A percentile compares a stretch with the other conserved stretches of the same genome.
phyloP scores from a whole-genome alignment of 1,140 invertebrate species.

The Drosophila ogumai region DNA sequence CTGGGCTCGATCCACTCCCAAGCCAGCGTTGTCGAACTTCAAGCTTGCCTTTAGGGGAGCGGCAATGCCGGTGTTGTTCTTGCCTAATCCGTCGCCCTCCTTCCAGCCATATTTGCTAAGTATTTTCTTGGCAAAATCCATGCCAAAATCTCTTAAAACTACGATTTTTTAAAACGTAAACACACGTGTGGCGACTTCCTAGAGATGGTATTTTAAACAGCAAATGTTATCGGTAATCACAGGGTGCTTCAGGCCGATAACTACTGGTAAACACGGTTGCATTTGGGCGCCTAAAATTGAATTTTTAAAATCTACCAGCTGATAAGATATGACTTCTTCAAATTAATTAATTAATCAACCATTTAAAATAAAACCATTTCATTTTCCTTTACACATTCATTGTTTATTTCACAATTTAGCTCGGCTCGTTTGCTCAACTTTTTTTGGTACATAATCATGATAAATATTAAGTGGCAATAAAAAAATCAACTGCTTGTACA shows the following conservation, averaged over 20 bases:
- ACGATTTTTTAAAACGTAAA: conserved; percentile 24
- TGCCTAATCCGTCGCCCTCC: conserved; percentile 92
- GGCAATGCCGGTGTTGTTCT: conserved; percentile 90
- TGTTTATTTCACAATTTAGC: conserved; percentile 65
- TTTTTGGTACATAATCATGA: conserved; percentile 44
- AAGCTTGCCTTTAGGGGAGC: conserved; percentile 90
- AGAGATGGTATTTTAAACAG: not conserved
- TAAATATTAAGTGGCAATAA: conserved; percentile 68
- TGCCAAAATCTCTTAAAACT: conserved; percentile 40
- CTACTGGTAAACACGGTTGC: not conserved
- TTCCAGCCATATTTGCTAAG: conserved; percentile 89
- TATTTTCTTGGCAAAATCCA: conserved; percentile 88
- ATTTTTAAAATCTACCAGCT: not conserved
- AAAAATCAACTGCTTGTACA: conserved; percentile 50
- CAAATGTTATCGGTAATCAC: not conserved
- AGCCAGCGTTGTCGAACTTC: conserved; percentile 91
- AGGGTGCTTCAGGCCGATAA: not conserved
- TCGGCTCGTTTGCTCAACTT: conserved; percentile 30
- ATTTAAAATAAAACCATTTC: conserved; percentile 1
- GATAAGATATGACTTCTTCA: not conserved
- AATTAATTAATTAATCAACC: not conserved
- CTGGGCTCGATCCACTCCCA: conserved; percentile 89
- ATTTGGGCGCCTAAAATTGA: not conserved
- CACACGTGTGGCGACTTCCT: conserved; percentile 23
- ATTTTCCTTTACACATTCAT: conserved; percentile 61